Evolutionary conservation across 92 coral and sea anemone genomes (phyloP), one percentile per base, ranked within the genome.

Genomic region (Plumapathes pennacea): DNA sequence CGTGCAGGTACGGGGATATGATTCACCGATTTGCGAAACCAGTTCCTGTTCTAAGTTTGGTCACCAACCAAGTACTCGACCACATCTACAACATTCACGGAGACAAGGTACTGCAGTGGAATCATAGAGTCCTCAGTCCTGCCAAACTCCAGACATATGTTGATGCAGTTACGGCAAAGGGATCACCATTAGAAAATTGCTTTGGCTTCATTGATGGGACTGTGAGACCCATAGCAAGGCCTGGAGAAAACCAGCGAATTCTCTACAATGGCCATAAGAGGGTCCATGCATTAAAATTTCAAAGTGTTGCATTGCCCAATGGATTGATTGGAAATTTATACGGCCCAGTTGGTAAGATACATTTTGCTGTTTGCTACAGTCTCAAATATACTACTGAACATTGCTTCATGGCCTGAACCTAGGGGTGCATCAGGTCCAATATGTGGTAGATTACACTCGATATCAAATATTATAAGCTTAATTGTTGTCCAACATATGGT

Each of bases 1-100:
- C 62, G n/a, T 54, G 47, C 39, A 54, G 62, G 33, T 54, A 54
- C 33, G 62, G 62, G 17, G 62, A 54, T 23, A 54, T 54, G 62
- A 54, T 54, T n/a, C 46, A 23, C 50, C 3, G 62, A 30, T 54
- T 54, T 14, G 62, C 62, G 6, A 58, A 58, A 39, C 65, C 65
- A 10, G 54, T 58, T 25, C 65, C 65, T 36, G 65, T 58, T 0
- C 51, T 54, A 39, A 54, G 38, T 37, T 29, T 54, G 62, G 22
- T 54, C 12, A 54, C 62, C 13, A 54, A 54, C 47, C 44, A 54
- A 28, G 38, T 30, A 27, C 34, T 54, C 10, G 62, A 54, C 38
- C 38, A 28, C 24, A 37, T 32, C 10, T 55, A 55, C 24, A 37
- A 31, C 20, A 38, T 36, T 54, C 62, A 54, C 33, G 44, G 44